These are phyloP conservation scores for Bettongia penicillata DNA, from an alignment of 2,113 vertebrate genomes.

Conservation along the genomic window DNA sequence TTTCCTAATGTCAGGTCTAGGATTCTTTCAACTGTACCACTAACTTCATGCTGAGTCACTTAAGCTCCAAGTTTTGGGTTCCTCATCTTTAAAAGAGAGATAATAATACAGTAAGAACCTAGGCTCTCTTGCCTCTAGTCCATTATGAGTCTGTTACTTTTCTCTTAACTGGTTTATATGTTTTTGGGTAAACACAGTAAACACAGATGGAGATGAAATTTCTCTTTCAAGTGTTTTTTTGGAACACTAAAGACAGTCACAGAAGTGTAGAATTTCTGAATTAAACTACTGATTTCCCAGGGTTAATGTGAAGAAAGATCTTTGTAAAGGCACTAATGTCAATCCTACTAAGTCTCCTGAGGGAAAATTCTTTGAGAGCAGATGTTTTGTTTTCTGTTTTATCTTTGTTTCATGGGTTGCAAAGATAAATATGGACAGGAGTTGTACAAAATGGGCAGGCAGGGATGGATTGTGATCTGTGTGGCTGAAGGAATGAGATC, in stretches of 20 bases:
- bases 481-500: neutral
- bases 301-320: neutral
- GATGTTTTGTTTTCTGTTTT: neutral
- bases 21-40: neutral
- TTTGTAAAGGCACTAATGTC: neutral
- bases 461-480: neutral
- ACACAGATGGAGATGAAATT: neutral
- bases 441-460: neutral
- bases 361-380: neutral
- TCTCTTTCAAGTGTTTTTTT: neutral
- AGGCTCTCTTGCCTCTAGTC: too few species aligned
- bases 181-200: neutral
- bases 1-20: neutral
- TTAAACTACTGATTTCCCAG: neutral
- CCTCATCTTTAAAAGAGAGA: neutral
- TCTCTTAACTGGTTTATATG: neutral
- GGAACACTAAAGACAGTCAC: neutral
- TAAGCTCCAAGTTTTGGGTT: neutral
- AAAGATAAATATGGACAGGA: neutral
- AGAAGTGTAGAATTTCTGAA: neutral
- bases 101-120: neutral
- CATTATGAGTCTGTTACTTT: neutral
- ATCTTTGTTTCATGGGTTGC: neutral
- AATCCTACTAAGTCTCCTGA: neutral
- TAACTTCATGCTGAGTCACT: neutral